These are phyloP conservation scores for Octomys mimax DNA, from an alignment of 2,797 vertebrate species.

Conservation along the genomic window DNA sequence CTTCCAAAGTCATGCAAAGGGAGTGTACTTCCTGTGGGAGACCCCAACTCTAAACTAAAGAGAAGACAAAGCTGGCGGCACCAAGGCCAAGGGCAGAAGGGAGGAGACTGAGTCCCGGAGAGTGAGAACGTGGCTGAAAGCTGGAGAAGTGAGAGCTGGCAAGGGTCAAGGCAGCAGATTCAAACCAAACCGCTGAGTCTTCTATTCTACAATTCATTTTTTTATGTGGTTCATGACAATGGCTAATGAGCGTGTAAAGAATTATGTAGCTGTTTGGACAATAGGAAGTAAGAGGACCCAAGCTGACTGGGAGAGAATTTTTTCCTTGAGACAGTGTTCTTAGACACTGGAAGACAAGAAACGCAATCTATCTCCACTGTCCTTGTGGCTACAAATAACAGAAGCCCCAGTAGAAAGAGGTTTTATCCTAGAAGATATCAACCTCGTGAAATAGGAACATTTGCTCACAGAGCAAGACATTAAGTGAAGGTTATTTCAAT, in stretches of 20 bases:
- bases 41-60: background rate
- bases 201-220: constrained; percentile 40
- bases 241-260: background rate
- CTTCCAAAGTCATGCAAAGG: background rate
- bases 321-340: background rate
- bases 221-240: background rate
- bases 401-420: background rate
- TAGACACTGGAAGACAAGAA: background rate
- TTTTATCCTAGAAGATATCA: background rate
- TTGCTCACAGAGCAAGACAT: background rate
- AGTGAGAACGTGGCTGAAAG: background rate
- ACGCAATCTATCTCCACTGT: background rate
- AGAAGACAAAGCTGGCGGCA: background rate
- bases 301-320: background rate
- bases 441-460: background rate
- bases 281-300: background rate
- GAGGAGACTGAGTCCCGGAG: background rate
- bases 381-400: background rate
- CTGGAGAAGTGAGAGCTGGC: background rate
- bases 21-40: background rate
- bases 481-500: background rate
- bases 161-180: background rate
- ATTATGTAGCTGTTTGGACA: background rate
- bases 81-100: background rate
- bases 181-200: background rate